Evolutionary conservation across 1,140 invertebrate genomes (phyloP).

Genomic region (Grapholita molesta): DNA sequence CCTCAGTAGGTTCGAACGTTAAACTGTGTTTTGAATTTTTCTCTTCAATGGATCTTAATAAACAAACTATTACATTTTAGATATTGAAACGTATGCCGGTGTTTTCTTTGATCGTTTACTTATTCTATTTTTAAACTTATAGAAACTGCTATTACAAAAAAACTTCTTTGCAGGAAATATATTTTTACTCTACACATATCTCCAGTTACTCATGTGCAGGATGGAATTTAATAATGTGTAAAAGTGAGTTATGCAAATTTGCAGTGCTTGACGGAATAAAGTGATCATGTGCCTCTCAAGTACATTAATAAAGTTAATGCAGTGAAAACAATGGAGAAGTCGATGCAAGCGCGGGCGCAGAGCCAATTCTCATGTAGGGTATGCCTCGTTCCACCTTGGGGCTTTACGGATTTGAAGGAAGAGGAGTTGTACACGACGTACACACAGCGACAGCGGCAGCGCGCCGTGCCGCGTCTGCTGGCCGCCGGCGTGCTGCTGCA

Average conservation of each 20-base stretch:
- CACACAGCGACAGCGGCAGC: slow-evolving; percentile 85
- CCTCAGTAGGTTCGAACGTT: slow-evolving; percentile 2
- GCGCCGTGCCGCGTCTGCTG: slow-evolving; percentile 87
- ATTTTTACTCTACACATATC: background rate
- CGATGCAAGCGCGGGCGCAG: slow-evolving; percentile 37
- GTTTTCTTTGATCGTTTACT: background rate
- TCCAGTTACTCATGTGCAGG: background rate
- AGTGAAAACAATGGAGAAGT: slow-evolving; percentile 58
- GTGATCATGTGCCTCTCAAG: slow-evolving; percentile 7
- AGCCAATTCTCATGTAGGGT: slow-evolving; percentile 43
- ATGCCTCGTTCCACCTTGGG: slow-evolving; percentile 59
- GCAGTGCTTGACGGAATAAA: background rate
- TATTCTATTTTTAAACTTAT: background rate
- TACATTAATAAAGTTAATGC: slow-evolving; percentile 8
- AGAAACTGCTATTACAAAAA: background rate
- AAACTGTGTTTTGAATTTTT: background rate
- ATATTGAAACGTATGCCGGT: background rate
- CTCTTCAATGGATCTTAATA: background rate
- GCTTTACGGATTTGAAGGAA: slow-evolving; percentile 79
- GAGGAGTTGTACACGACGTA: slow-evolving; percentile 88
- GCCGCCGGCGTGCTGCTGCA: slow-evolving; percentile 84
- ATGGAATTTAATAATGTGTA: background rate
- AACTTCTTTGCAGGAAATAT: too few relatives aligned
- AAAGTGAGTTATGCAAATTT: background rate
- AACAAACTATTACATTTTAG: background rate